These are phyloP conservation scores for Hylaea fasciaria DNA, from an alignment of 2,888 invertebrate species.

Conservation along the genomic window DNA sequence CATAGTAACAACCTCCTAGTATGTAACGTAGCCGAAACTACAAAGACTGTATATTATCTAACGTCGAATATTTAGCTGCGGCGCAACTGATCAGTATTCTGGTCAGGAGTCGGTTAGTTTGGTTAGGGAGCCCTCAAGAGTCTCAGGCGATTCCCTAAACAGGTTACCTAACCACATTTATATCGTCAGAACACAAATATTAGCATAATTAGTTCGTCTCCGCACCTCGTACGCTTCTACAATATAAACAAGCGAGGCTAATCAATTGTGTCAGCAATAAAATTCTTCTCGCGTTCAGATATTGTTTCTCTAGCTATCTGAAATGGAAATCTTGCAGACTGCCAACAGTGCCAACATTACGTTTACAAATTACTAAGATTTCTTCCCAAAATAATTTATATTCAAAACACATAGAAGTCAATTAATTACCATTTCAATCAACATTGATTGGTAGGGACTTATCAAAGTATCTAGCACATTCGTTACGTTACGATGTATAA, in stretches of 20 bases:
- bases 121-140: slow-evolving; percentile 71
- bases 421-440: slow-evolving; percentile 29
- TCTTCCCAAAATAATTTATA: slow-evolving; percentile 8
- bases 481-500: slow-evolving; percentile 4
- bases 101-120: slow-evolving; percentile 71
- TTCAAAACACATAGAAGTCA: slow-evolving; percentile 12
- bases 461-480: slow-evolving; percentile 8
- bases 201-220: slow-evolving; percentile 75
- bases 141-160: slow-evolving; percentile 78
- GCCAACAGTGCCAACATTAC: background rate
- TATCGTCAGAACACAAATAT: slow-evolving; percentile 76
- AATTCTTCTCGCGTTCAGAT: slow-evolving; percentile 39
- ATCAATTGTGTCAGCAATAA: slow-evolving; percentile 47
- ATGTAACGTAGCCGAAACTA: too few species aligned
- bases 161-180: slow-evolving; percentile 80
- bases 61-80: slow-evolving; percentile 68
- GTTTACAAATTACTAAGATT: slow-evolving; percentile 9
- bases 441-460: slow-evolving; percentile 21
- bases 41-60: slow-evolving; percentile 46
- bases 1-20: too few species aligned
- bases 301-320: slow-evolving; percentile 19
- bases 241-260: slow-evolving; percentile 59
- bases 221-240: slow-evolving; percentile 59
- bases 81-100: slow-evolving; percentile 70
- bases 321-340: slow-evolving; percentile 23